Conservation (phyloP, 2,797 vertebrate genomes). For the Tinamus major region DNA sequence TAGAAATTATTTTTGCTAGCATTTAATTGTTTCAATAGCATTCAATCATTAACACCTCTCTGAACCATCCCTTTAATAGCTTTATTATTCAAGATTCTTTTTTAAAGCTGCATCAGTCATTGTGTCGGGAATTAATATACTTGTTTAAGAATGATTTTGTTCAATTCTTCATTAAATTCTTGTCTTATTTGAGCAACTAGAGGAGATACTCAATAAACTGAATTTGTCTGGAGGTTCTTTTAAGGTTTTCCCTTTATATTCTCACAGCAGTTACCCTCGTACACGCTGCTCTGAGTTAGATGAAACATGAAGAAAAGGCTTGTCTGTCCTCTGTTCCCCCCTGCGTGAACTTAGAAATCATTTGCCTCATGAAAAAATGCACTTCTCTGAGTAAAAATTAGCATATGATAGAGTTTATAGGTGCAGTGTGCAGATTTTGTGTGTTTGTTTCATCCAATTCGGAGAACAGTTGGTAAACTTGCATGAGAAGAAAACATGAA, state of each 20-base stretch:
- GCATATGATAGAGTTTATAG: not conserved
- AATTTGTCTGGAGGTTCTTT: slow-evolving; percentile 10
- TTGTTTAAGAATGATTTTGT: slow-evolving; percentile 9
- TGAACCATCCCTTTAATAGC: slow-evolving; percentile 4
- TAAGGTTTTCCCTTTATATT: slow-evolving; percentile 41
- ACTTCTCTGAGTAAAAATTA: not conserved
- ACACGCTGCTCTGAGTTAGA: not conserved
- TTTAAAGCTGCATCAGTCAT: slow-evolving; percentile 46
- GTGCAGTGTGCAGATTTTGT: not conserved
- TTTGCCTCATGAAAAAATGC: not conserved
- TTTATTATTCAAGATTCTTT: slow-evolving; percentile 36
- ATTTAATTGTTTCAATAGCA: not conserved
- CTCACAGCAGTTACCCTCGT: not conserved
- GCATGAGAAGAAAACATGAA: not conserved
- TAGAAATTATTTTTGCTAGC: not conserved
- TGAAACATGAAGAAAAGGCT: slow-evolving; percentile 18
- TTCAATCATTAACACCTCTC: slow-evolving; percentile 25
- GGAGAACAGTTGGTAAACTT: not conserved
- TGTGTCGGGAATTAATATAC: not conserved
- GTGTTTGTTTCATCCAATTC: not conserved
- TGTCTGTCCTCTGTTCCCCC: not conserved
- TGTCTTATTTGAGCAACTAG: not conserved
- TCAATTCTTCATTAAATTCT: slow-evolving; percentile 24
- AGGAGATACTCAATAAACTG: slow-evolving; percentile 1
- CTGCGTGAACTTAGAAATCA: not conserved